Evolutionary conservation across 2,888 invertebrate genomes (phyloP).

Genomic region (Amblyteles armatorius): DNA sequence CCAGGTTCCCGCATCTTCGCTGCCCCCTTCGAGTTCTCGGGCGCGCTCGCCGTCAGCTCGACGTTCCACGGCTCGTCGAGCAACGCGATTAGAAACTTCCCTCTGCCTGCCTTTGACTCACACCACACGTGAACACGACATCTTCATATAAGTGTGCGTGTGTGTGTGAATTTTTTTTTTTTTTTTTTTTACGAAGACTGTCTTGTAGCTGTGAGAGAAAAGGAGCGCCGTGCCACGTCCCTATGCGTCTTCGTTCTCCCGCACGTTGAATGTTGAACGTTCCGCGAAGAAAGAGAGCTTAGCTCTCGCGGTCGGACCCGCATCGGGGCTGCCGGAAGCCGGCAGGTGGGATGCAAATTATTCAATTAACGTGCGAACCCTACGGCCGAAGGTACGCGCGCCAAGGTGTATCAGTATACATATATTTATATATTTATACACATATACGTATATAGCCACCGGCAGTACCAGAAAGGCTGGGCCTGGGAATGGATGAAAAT

Average conservation of each 20-base stretch:
- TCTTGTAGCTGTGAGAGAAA: conserved; percentile 30
- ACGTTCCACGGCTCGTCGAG: conserved; percentile 40
- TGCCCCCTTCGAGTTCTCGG: conserved; percentile 49
- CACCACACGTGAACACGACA: conserved; percentile 7
- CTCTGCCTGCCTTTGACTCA: conserved; percentile 4
- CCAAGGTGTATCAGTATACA: conserved; percentile 36
- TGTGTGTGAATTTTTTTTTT: not conserved
- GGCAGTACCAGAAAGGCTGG: conserved; percentile 11
- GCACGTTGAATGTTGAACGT: conserved; percentile 43
- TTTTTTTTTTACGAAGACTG: not conserved
- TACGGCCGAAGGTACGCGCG: conserved; percentile 47
- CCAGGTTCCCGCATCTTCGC: conserved; percentile 48
- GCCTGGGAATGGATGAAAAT: conserved; percentile 6
- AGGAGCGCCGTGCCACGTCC: conserved; percentile 38
- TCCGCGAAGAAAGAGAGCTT: conserved; percentile 62
- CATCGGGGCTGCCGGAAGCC: conserved; percentile 74
- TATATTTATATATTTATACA: conserved; percentile 25
- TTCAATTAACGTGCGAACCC: conserved; percentile 79
- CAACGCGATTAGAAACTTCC: conserved; percentile 66
- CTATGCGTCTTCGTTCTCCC: conserved; percentile 48
- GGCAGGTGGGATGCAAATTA: conserved; percentile 81
- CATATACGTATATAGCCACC: not conserved
- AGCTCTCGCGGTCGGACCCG: conserved; percentile 72
- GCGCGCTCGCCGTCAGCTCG: conserved; percentile 30
- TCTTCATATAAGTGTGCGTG: not conserved